These are phyloP conservation scores for Phallusia fumigata DNA, from an alignment of 23 tunicate species.

Conservation along the genomic window DNA sequence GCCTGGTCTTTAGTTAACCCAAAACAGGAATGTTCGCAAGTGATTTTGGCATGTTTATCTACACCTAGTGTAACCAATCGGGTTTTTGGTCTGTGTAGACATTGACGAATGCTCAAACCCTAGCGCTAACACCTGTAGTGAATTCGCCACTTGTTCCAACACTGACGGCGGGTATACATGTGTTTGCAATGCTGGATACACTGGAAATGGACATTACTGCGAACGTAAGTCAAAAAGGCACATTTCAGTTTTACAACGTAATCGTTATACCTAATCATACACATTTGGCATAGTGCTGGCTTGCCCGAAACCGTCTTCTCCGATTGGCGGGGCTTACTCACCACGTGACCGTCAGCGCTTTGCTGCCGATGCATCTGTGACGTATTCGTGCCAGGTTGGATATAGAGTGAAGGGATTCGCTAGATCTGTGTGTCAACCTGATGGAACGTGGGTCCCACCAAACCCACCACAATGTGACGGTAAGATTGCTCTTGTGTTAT, in stretches of 20 bases:
- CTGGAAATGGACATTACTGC: conserved; percentile 16
- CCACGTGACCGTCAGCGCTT: conserved; percentile 26
- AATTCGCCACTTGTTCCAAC: conserved; percentile 24
- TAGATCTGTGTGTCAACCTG: conserved; percentile 11
- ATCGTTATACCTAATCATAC: no score
- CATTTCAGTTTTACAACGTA: not conserved
- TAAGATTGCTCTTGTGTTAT: no score
- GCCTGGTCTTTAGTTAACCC: not conserved
- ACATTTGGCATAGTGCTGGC: not conserved
- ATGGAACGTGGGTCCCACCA: conserved; percentile 24
- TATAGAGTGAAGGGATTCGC: conserved; percentile 11
- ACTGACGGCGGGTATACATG: conserved; percentile 17
- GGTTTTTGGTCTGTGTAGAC: not conserved
- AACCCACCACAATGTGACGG: conserved; percentile 9
- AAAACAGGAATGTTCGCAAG: not conserved
- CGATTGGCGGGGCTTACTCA: not conserved
- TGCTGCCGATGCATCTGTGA: conserved; percentile 15
- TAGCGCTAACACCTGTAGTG: not conserved
- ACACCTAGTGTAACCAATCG: not conserved
- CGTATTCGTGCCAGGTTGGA: conserved; percentile 11
- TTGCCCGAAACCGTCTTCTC: conserved; percentile 4
- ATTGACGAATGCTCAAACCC: conserved; percentile 17
- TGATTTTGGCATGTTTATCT: not conserved
- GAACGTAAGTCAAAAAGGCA: not conserved
- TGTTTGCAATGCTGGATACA: conserved; percentile 19